Base-by-base conservation (phyloP, 2,888 invertebrate species). In the Dimorphilus gyrociliatus region DNA sequence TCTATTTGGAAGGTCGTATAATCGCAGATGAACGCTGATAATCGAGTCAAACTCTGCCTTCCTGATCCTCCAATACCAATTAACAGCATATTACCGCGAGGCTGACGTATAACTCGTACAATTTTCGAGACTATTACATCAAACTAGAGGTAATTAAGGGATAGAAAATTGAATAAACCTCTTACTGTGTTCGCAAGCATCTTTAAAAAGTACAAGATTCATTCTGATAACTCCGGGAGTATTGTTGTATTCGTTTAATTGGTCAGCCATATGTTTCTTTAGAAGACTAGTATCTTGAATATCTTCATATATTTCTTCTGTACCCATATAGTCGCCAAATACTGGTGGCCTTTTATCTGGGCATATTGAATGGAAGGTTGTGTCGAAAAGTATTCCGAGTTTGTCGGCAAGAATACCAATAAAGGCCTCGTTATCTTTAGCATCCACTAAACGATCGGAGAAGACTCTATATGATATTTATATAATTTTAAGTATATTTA, bases 41-140 rank as follows among this genome's bases (percentile, higher is more conserved):
- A 60, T 16, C 77, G 69, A 0, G 79, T 72, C 40, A 85, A 65
- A 19, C 79, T 79, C 55, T 80, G 80, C 7, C 85, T 69, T 0
- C 85, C 85, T 36, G 79, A 80, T 2, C 85, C 85, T 43, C 79
- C 77, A 35, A 82, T 78, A 19, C 84, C 84, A 21, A 85, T 74
- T 37, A 84, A 71, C 12, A 85, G 65, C 72, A 81, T 71, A 55
- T 85, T 75, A 1, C 85, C 84, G 8, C 79, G 66, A 0, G 77
- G 79, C 53, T 71, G 82, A 1, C 82, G 78, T 33, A 85, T 72
- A 18, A 84, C 79, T 25, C 85, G 69, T 16, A 78, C 74, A 36
- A 85, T 76, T 39, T 80, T 73, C 36, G 77, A 75, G 32, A 85
- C 71, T 60, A 46, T n/a, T n/a, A n/a, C n/a, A n/a, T n/a, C n/a